Evolutionary conservation across 2,888 invertebrate genomes (phyloP).

Genomic region (Polymixis lichenea): DNA sequence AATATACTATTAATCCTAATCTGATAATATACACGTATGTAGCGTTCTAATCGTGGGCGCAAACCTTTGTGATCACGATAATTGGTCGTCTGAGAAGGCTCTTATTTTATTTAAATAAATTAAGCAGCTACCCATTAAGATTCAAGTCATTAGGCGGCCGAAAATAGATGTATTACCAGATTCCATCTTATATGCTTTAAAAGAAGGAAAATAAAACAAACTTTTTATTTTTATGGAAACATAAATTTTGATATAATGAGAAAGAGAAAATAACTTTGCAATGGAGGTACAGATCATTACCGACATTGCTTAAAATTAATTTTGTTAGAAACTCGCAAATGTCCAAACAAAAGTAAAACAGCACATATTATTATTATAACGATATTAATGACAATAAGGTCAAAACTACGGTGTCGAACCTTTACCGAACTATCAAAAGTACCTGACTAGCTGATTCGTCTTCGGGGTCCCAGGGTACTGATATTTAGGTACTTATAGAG

Average conservation of each 20-base stretch:
- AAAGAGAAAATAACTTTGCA: neutral
- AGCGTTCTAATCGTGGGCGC: no score
- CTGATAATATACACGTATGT: no score
- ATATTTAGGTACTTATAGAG: neutral
- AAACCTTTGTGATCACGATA: neutral
- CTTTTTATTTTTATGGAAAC: neutral
- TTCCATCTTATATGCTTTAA: conserved; percentile 2
- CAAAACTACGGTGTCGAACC: neutral
- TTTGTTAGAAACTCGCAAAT: neutral
- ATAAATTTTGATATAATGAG: neutral
- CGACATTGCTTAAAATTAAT: neutral
- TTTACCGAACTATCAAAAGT: neutral
- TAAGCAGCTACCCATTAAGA: conserved; percentile 17
- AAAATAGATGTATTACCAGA: conserved; percentile 35
- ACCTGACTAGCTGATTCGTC: neutral
- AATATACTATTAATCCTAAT: no score
- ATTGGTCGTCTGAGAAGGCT: conserved; percentile 18
- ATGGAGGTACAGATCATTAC: neutral
- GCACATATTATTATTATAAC: neutral
- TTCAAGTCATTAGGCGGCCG: conserved; percentile 23
- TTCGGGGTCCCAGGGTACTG: neutral
- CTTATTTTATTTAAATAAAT: conserved; percentile 25
- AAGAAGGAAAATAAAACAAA: neutral
- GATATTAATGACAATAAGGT: neutral
- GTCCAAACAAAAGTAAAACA: neutral